Conservation (phyloP, 2,797 vertebrate genomes). For the Macroramphosus scolopax region DNA sequence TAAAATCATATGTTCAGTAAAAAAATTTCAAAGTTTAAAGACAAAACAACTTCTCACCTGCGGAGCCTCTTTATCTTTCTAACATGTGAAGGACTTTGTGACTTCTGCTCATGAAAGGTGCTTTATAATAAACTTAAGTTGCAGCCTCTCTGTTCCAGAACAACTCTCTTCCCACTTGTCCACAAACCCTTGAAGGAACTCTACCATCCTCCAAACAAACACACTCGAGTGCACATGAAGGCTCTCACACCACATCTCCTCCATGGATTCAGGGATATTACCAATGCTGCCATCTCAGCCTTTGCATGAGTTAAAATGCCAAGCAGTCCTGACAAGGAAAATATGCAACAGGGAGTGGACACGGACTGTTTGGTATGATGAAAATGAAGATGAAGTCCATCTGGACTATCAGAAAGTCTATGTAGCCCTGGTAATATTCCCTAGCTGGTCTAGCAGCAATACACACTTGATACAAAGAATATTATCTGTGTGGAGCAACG, state of each 20-base stretch:
- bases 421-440: constrained; percentile 8
- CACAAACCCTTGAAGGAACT: constrained; percentile 36
- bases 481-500: no score
- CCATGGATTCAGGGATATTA: constrained; percentile 43
- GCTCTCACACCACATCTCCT: constrained; percentile 45
- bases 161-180: constrained; percentile 21
- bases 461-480: no score
- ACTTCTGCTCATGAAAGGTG: constrained; percentile 7
- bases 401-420: constrained; percentile 29
- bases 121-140: constrained; percentile 25
- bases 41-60: no score
- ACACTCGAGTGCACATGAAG: constrained; percentile 49
- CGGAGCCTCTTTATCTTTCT: constrained; percentile 6
- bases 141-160: constrained; percentile 15
- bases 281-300: constrained; percentile 42
- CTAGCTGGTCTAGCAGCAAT: constrained; percentile 2
- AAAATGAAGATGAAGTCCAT: constrained; percentile 38
- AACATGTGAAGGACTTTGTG: constrained; percentile 3
- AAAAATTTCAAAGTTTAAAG: no score
- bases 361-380: constrained; percentile 37
- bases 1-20: no score
- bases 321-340: constrained; percentile 41
- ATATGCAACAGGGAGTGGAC: constrained; percentile 32
- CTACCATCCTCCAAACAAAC: constrained; percentile 61
- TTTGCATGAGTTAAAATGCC: constrained; percentile 44